Evolutionary conservation across 35 echinoderm and acorn worm species (phyloP).

Genomic region (Hemicentrotus pulcherrimus): DNA sequence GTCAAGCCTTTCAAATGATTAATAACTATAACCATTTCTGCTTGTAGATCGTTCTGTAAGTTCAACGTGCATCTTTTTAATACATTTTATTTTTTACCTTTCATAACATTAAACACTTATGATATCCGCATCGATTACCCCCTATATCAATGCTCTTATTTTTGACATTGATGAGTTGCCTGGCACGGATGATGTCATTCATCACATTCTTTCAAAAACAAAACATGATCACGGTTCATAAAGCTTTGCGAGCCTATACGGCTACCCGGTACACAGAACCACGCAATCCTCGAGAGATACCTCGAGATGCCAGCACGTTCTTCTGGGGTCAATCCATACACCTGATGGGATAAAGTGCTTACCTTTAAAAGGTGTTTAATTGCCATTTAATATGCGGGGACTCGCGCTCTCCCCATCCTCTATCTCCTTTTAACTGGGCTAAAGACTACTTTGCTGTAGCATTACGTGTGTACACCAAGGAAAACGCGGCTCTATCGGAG

Average conservation of each 20-base stretch:
- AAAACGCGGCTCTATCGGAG: neutral
- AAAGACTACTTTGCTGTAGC: neutral
- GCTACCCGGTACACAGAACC: neutral
- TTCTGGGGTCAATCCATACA: neutral
- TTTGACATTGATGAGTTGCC: neutral
- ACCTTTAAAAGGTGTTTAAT: slow-evolving; percentile 14
- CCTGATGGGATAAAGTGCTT: slow-evolving; percentile 10
- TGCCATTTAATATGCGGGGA: neutral
- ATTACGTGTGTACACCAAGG: neutral
- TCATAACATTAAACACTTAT: too few species aligned
- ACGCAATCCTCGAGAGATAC: neutral
- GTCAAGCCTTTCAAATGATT: too few species aligned
- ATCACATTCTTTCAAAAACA: neutral
- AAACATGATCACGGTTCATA: neutral
- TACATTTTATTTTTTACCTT: too few species aligned
- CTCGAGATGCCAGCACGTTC: neutral
- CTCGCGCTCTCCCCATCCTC: neutral
- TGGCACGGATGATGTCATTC: neutral
- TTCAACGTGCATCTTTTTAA: too few species aligned
- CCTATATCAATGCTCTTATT: too few species aligned
- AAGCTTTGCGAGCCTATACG: neutral
- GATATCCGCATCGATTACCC: too few species aligned
- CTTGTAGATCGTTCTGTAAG: too few species aligned
- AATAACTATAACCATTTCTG: too few species aligned
- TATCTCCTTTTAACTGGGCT: neutral